These are phyloP conservation scores for Adela reaumurella DNA, from an alignment of 2,888 invertebrate genomes.

Conservation along the genomic window DNA sequence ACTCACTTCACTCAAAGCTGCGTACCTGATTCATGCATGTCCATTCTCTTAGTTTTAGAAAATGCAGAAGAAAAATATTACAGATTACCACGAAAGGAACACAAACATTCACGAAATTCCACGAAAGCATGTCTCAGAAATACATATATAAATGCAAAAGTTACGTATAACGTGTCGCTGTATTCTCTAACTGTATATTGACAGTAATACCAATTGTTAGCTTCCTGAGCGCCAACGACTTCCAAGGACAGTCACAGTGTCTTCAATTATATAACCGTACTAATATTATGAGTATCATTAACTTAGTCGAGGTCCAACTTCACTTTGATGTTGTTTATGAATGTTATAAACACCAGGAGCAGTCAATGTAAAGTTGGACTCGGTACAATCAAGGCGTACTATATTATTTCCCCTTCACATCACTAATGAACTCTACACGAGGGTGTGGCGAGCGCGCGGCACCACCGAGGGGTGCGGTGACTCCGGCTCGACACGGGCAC, in stretches of 20 bases:
- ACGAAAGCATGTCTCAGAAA: conserved; percentile 57
- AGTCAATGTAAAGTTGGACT: neutral
- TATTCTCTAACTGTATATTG: neutral
- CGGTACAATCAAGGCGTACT: neutral
- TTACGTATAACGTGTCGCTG: neutral
- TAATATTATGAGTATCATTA: neutral
- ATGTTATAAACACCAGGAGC: too few relatives aligned
- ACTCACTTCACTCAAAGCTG: neutral
- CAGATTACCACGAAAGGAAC: neutral
- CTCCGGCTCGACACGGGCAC: conserved; percentile 19
- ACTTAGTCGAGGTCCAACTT: neutral
- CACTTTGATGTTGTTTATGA: neutral
- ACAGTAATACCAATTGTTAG: too few relatives aligned
- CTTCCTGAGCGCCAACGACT: neutral
- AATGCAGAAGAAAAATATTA: neutral
- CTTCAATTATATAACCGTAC: neutral
- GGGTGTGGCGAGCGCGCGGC: neutral
- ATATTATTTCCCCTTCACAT: neutral
- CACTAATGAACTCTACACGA: neutral
- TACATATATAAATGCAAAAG: conserved; percentile 11
- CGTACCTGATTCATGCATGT: neutral
- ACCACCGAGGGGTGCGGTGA: neutral
- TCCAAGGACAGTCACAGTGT: neutral
- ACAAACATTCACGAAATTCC: conserved; percentile 24
- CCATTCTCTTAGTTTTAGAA: neutral